Percentiles rank a stretch among this genome's conserved stretches.
These are phyloP conservation scores for Alloplasta piceator DNA, from an alignment of 2,888 invertebrate genomes.

Conservation along the genomic window DNA sequence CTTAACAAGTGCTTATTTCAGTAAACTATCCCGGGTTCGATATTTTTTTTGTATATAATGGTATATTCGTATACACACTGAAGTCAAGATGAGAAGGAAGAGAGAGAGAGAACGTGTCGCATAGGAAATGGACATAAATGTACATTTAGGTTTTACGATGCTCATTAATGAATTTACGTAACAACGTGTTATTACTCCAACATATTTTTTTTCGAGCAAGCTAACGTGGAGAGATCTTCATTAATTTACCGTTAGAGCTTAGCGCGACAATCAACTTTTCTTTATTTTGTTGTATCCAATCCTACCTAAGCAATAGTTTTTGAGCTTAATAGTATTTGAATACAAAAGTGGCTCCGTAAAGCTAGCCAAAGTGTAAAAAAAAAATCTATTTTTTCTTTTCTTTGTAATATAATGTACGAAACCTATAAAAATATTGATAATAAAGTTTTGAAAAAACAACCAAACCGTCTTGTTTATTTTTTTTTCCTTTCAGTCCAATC, in stretches of 20 bases:
- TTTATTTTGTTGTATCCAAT: slow-evolving; percentile 17
- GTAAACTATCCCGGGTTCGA: not conserved
- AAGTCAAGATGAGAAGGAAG: not conserved
- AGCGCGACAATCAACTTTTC: not conserved
- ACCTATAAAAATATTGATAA: slow-evolving; percentile 52
- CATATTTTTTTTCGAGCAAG: not conserved
- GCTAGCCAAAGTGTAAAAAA: slow-evolving; percentile 23
- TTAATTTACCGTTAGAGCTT: slow-evolving; percentile 8
- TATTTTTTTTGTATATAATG: not conserved
- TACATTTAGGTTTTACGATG: slow-evolving; percentile 5
- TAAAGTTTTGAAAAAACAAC: slow-evolving; percentile 42
- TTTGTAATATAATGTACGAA: slow-evolving; percentile 51
- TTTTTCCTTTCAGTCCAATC: slow-evolving; percentile 73
- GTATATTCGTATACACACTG: too few relatives aligned
- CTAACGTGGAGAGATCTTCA: not conserved
- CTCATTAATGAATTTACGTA: slow-evolving; percentile 9
- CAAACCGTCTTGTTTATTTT: slow-evolving; percentile 52
- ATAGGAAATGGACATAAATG: not conserved
- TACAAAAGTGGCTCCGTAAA: slow-evolving; percentile 5
- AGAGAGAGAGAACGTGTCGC: not conserved
- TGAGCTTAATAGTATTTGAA: slow-evolving; percentile 12
- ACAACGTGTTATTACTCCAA: not conserved
- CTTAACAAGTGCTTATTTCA: not conserved
- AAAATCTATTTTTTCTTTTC: slow-evolving; percentile 34
- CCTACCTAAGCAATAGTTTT: slow-evolving; percentile 15